These are phyloP conservation scores for Henricia sp. DNA, from an alignment of 53 echinoderm and acorn worm genomes.

Conservation along the genomic window DNA sequence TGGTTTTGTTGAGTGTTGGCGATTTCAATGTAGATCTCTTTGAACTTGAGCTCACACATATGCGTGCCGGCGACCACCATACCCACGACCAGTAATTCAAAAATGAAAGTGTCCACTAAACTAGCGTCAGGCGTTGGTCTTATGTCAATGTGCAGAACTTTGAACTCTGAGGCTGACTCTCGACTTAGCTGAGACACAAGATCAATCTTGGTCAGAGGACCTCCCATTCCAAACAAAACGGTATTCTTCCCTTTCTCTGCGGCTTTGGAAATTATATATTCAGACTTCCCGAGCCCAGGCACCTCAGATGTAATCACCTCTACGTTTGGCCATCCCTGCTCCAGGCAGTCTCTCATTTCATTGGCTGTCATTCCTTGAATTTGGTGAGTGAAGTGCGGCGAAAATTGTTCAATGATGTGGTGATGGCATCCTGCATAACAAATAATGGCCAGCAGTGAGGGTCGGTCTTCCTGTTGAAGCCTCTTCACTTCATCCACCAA, in stretches of 20 bases:
- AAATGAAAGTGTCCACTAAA: constrained; percentile 50
- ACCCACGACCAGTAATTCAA: constrained; percentile 53
- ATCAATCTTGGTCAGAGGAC: constrained; percentile 42
- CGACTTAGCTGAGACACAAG: constrained; percentile 33
- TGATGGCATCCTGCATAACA: constrained; percentile 59
- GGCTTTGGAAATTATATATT: constrained; percentile 38
- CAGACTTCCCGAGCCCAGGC: constrained; percentile 62
- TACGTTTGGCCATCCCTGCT: constrained; percentile 57
- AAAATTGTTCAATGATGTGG: constrained; percentile 69
- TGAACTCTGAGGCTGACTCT: background rate
- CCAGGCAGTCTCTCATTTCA: constrained; percentile 59
- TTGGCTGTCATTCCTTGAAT: constrained; percentile 45
- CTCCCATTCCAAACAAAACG: constrained; percentile 23
- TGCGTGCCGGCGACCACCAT: constrained; percentile 50
- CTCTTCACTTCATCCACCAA: constrained; percentile 51
- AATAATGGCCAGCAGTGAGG: constrained; percentile 50
- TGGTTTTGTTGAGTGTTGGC: constrained; percentile 55
- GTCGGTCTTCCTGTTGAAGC: constrained; percentile 43
- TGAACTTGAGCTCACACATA: constrained; percentile 11
- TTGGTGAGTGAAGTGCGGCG: constrained; percentile 52
- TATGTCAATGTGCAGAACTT: constrained; percentile 50
- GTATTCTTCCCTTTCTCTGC: constrained; percentile 10
- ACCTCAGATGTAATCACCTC: constrained; percentile 58
- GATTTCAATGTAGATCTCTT: constrained; percentile 41
- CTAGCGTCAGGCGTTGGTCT: constrained; percentile 31